Evolutionary conservation across 2,797 vertebrate species (phyloP), one percentile per base, ranked within the genome.

Genomic region (Tiaroga cobitis): DNA sequence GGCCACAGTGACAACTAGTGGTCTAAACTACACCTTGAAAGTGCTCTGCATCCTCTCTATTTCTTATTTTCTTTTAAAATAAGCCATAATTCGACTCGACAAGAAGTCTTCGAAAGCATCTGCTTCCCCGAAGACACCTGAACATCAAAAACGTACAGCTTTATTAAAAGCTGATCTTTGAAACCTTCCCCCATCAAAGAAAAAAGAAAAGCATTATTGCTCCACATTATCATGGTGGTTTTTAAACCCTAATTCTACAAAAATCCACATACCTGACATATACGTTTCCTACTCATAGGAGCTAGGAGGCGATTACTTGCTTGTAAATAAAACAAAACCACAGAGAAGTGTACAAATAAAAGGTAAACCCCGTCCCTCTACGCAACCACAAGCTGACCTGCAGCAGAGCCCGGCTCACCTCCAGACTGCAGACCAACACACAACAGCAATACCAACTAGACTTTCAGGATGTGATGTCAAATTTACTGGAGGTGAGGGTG

Each of bases 361-460:
- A 94, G 89, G 92, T 89, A 94, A 92, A 93, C 93, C 91, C 91
- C 88, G 88, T 93, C 93, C 91, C 49, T 85, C 75, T 86, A 91
- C 85, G 73, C 90, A 92, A 93, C 92, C 83, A 95, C 91, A 92
- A 92, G 95, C 95, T 95, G 95, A 94, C 95, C 95, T 93, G 95
- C 95, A 96, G 95, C 95, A 95, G 93, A 95, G 93, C 94, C 93
- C 92, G 91, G 92, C 93, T 93, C 93, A 89, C 91, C 90, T 91
- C 90, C 74, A 85, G 81, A 54, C 78, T 86, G 68, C 73, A 90
- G 80, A 88, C 76, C 84, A 74, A 88, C 49, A 79, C 39, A 88
- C 81, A 61, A 72, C 81, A 76, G 83, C 67, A 21, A 83, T 46
- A 63, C 59, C 32, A 49, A 74, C 80, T 43, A 54, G 76, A 37